These are phyloP conservation scores for Trichogramma pretiosum DNA, from an alignment of 1,140 invertebrate species.

Conservation along the genomic window DNA sequence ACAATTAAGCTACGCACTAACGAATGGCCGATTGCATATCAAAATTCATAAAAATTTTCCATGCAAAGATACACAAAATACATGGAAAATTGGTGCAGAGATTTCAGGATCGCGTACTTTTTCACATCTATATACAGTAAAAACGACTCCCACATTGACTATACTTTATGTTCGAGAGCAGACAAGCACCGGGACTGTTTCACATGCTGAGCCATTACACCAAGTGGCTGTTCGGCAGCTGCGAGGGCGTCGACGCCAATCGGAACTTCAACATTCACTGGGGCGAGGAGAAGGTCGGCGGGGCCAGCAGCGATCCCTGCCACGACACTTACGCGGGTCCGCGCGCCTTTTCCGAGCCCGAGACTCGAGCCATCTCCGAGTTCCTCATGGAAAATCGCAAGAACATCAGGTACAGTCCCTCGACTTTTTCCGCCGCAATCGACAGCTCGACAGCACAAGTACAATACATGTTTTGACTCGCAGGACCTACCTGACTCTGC, in stretches of 20 bases:
- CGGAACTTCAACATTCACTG: conserved; percentile 75
- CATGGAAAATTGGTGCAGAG: no score
- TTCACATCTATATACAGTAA: no score
- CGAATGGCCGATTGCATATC: no score
- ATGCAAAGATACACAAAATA: no score
- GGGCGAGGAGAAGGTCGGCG: conserved; percentile 57
- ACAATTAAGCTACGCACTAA: no score
- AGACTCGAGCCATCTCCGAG: conserved; percentile 67
- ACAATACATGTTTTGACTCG: conserved; percentile 32
- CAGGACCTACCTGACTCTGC: conserved; percentile 73
- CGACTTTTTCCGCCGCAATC: neutral
- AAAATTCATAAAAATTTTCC: no score
- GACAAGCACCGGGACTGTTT: conserved; percentile 30
- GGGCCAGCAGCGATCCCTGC: conserved; percentile 81
- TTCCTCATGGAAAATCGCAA: conserved; percentile 47
- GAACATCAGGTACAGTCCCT: conserved; percentile 33
- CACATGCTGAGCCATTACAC: conserved; percentile 35
- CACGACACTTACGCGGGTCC: conserved; percentile 84
- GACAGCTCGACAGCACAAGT: neutral
- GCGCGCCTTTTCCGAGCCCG: conserved; percentile 82
- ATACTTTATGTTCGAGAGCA: no score
- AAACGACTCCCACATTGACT: no score
- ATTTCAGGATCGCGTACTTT: no score
- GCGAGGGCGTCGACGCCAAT: conserved; percentile 71
- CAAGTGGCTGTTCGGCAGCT: conserved; percentile 45